Conservation (phyloP, 53 echinoderm and acorn worm species). For the Stichopus horrens region DNA sequence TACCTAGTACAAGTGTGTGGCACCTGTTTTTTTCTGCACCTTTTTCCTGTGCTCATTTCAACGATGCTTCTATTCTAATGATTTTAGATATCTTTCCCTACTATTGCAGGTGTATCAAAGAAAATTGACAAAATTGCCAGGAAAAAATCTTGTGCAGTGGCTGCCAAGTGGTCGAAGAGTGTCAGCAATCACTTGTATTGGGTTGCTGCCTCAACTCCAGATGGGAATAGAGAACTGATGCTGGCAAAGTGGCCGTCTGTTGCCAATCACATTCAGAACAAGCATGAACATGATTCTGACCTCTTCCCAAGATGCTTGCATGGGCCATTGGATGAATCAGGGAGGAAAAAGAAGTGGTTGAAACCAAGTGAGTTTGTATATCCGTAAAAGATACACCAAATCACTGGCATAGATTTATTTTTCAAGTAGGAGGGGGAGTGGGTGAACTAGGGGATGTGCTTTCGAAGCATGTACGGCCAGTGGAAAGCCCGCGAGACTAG, state of each 20-base stretch:
- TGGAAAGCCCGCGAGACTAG: too few species aligned
- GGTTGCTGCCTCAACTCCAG: constrained; percentile 23
- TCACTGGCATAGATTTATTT: too few species aligned
- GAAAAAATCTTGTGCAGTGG: constrained; percentile 13
- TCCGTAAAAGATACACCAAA: too few species aligned
- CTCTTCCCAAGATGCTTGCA: neutral
- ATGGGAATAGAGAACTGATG: constrained; percentile 3
- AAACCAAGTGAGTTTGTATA: constrained; percentile 38
- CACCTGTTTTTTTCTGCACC: too few species aligned
- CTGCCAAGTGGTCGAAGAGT: constrained; percentile 6
- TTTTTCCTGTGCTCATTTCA: too few species aligned
- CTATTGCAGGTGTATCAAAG: neutral
- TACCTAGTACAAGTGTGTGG: too few species aligned
- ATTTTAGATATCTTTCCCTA: too few species aligned
- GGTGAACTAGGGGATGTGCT: too few species aligned
- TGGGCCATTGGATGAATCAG: neutral
- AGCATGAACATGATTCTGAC: neutral
- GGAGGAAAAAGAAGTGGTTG: constrained; percentile 12
- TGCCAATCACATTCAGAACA: constrained; percentile 26
- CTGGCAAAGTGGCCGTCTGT: constrained; percentile 35
- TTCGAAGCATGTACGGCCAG: too few species aligned
- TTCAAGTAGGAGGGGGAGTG: too few species aligned
- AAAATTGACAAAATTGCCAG: constrained; percentile 5
- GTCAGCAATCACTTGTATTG: constrained; percentile 32
- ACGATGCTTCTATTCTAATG: too few species aligned